phyloP scores from a whole-genome alignment of 2,888 invertebrate species.

The Ochropacha duplaris region DNA sequence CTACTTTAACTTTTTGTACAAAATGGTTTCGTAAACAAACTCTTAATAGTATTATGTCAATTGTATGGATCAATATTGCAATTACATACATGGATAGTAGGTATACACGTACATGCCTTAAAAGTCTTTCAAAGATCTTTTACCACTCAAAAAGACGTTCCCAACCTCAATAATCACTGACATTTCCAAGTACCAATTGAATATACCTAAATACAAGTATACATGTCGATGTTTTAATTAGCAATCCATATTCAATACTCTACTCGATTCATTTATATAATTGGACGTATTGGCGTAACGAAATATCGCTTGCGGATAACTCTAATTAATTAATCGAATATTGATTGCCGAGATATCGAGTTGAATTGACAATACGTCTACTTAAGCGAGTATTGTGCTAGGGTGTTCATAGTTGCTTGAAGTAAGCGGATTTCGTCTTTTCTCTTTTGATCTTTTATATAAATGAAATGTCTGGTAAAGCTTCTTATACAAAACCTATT shows the following conservation, averaged over 20 bases:
- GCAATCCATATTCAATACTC: background rate
- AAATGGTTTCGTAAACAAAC: too few species aligned
- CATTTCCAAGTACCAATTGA: background rate
- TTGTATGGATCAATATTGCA: too few species aligned
- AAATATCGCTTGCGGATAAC: constrained; percentile 6
- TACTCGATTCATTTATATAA: constrained; percentile 1
- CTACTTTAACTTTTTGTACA: too few species aligned
- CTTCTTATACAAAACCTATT: too few species aligned
- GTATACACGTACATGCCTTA: background rate
- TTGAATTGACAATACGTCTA: constrained; percentile 5
- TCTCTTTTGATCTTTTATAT: background rate
- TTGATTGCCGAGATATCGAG: constrained; percentile 3
- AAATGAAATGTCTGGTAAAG: too few species aligned
- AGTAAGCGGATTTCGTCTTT: background rate
- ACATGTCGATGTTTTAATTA: background rate
- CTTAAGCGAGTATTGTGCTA: background rate
- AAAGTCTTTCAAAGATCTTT: background rate
- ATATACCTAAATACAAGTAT: background rate
- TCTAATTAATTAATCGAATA: constrained; percentile 3
- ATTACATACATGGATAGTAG: too few species aligned
- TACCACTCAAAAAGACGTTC: background rate
- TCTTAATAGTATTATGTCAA: too few species aligned
- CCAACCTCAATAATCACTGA: background rate
- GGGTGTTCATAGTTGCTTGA: background rate
- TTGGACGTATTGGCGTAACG: constrained; percentile 4